Base-by-base conservation (phyloP, 2,113 vertebrate species). In the Setophaga petechia region DNA sequence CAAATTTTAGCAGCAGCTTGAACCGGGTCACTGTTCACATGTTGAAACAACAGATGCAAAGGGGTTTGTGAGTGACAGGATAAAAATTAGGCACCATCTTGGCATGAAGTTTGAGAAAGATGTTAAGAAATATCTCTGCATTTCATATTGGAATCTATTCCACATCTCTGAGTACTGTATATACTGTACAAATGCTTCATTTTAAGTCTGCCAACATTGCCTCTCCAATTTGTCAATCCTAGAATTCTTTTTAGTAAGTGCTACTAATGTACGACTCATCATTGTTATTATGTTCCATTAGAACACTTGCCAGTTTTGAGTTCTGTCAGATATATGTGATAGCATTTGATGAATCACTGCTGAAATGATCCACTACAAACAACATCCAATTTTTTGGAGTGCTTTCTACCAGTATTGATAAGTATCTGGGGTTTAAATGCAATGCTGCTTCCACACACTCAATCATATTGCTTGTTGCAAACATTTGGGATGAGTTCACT, bases 281-380 rank as follows among this genome's bases (percentile, higher is more conserved):
- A n/a, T 97, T 97, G 96, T 96, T 97, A 97, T 96, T 97, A 97
- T 95, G 79, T 96, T 96, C 84, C 96, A 95, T 96, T 96, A 95
- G 96, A 97, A 96, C 87, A 91, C 92, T 97, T 97, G 96, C 92
- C 84, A 97, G 96, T 97, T 97, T 95, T 94, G 96, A 96, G 68
- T 95, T 97, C 93, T 97, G 96, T 97, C 92, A 96, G 90, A 85
- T 72, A 95, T 92, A 93, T 7, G 23, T 6, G 62, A 96, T 94
- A 95, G 94, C 78, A 87, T 82, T 95, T 96, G 96, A 95, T 97
- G 94, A 97, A 97, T 97, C 93, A 91, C 88, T 89, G 84, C 44
- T 97, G 94, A 97, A 97, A 92, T 66, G 84, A 97, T 97, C 96
- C 87, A 92, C 95, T 94, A 87, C 93, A 97, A 94, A 96, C 47